phyloP scores from a whole-genome alignment of 2,113 vertebrate genomes.

The Lipophrys pholis region DNA sequence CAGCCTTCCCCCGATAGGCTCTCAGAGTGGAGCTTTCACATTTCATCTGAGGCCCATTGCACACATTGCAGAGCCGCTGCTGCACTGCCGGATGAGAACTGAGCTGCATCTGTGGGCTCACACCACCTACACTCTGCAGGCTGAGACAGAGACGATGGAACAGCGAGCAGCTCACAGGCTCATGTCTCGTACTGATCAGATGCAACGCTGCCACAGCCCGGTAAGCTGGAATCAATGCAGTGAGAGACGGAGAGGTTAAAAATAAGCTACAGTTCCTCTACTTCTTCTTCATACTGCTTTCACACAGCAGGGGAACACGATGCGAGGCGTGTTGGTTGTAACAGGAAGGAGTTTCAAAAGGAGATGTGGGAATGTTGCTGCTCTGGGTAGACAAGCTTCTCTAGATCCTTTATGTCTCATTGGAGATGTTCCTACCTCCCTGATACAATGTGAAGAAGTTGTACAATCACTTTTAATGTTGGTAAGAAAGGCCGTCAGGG shows the following conservation, averaged over 20 bases:
- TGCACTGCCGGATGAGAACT: slow-evolving; percentile 8
- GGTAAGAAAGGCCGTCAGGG: no score
- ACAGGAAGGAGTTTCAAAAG: no score
- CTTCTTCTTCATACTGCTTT: neutral
- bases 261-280: neutral
- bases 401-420: no score
- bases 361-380: no score
- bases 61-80: neutral
- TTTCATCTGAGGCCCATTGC: slow-evolving; percentile 27
- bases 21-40: slow-evolving; percentile 32
- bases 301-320: neutral
- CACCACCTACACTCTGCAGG: slow-evolving; percentile 28
- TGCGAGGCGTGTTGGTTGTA: no score
- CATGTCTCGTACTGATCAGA: slow-evolving; percentile 23
- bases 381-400: no score
- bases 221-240: slow-evolving; percentile 5
- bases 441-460: no score
- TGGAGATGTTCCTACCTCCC: no score
- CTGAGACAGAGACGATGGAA: neutral
- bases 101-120: slow-evolving; percentile 2
- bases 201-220: neutral
- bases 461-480: no score
- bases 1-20: slow-evolving; percentile 34
- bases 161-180: neutral
- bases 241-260: neutral